Percentiles rank a stretch among this genome's conserved stretches.
phyloP scores from a whole-genome alignment of 2,888 invertebrate species.

The Campopleginae sp. region DNA sequence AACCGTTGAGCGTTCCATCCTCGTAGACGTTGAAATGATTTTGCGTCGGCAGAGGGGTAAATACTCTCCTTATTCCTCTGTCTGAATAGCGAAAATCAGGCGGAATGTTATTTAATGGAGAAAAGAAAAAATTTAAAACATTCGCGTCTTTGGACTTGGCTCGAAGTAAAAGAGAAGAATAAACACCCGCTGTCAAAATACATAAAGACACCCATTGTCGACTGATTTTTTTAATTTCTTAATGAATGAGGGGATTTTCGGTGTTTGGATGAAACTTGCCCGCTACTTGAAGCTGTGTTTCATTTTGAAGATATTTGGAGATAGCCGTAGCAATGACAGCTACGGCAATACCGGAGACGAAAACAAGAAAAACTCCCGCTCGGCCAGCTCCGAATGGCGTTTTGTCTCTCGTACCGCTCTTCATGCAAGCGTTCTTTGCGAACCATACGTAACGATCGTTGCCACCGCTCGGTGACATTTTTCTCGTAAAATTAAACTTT shows the following conservation, averaged over 20 bases:
- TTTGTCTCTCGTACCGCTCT: slow-evolving; percentile 65
- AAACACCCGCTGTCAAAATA: slow-evolving; percentile 1
- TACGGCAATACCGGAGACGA: slow-evolving; percentile 76
- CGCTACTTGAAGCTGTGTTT: slow-evolving; percentile 63
- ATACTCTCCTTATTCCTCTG: slow-evolving; percentile 71
- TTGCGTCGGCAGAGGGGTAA: slow-evolving; percentile 77
- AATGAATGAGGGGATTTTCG: neutral
- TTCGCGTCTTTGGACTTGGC: neutral
- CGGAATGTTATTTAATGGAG: no score
- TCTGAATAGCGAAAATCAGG: slow-evolving; percentile 62
- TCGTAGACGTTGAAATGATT: slow-evolving; percentile 76
- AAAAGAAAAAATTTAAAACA: no score
- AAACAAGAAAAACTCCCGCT: slow-evolving; percentile 74
- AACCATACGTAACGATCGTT: slow-evolving; percentile 66
- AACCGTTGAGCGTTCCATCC: slow-evolving; percentile 73
- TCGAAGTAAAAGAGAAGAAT: neutral
- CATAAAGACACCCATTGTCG: no score
- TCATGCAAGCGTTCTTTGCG: slow-evolving; percentile 68
- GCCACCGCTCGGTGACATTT: slow-evolving; percentile 71
- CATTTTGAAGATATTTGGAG: slow-evolving; percentile 75
- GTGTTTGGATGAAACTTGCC: slow-evolving; percentile 64
- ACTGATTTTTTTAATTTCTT: neutral
- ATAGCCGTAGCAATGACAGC: slow-evolving; percentile 77
- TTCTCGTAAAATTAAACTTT: slow-evolving; percentile 43
- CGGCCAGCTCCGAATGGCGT: slow-evolving; percentile 73